Conservation (phyloP, 2,113 vertebrate species). For the Anser brachyrhynchus region DNA sequence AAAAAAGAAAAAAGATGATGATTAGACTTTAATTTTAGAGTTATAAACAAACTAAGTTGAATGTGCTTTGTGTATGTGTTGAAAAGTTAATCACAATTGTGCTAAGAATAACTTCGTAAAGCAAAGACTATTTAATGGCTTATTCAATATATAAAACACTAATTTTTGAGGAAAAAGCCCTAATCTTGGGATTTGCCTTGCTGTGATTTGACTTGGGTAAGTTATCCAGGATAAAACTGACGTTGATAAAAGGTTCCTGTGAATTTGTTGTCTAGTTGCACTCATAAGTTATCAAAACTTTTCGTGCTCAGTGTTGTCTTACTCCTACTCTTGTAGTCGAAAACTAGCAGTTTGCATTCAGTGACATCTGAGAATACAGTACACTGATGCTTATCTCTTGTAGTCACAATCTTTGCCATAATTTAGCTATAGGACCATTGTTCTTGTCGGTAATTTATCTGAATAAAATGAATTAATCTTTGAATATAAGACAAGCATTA, state of each 20-base stretch:
- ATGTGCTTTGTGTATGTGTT: neutral
- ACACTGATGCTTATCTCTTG: neutral
- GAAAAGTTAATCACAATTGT: neutral
- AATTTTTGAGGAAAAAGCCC: neutral
- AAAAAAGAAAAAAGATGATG: neutral
- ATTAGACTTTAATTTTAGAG: neutral
- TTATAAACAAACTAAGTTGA: neutral
- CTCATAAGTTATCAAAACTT: neutral
- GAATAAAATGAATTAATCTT: neutral
- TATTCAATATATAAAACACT: neutral
- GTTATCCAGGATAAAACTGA: neutral
- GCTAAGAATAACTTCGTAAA: neutral
- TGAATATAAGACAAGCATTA: neutral
- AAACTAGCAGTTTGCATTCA: neutral
- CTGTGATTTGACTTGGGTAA: neutral
- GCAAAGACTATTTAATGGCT: neutral
- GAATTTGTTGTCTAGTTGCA: neutral
- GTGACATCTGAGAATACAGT: neutral
- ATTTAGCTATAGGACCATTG: neutral
- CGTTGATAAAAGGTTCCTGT: neutral
- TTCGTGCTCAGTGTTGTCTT: neutral
- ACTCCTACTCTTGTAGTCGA: neutral
- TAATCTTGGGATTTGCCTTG: neutral
- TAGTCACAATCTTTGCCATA: neutral
- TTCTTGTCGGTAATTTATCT: neutral